Conservation (phyloP, 1,140 invertebrate genomes). For the Galendromus occidentalis region DNA sequence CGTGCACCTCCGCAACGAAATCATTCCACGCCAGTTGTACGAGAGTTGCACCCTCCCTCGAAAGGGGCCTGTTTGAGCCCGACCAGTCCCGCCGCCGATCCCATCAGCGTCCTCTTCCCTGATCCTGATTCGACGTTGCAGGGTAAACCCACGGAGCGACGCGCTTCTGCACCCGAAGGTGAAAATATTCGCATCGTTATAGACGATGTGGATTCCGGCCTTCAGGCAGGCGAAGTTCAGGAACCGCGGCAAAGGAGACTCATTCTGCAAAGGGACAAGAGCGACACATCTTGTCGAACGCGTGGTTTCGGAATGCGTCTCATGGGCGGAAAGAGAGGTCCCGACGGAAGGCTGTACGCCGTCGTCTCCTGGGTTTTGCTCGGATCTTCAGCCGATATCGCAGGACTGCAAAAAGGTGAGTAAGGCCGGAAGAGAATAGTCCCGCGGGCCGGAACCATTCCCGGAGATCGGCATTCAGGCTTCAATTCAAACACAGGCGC, state of each 20-base stretch:
- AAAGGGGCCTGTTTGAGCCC: no score
- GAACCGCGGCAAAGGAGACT: constrained; percentile 25
- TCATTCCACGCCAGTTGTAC: no score
- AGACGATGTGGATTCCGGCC: constrained; percentile 57
- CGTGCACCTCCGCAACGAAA: no score
- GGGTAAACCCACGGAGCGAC: constrained; percentile 14
- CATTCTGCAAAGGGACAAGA: constrained; percentile 18
- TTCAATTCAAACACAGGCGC: constrained; percentile 22
- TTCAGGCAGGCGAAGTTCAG: constrained; percentile 29
- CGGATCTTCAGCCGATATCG: constrained; percentile 68
- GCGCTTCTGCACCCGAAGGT: constrained; percentile 45
- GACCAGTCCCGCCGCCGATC: not conserved
- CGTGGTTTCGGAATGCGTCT: constrained; percentile 79
- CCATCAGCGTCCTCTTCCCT: not conserved
- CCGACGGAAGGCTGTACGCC: constrained; percentile 61
- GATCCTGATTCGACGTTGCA: not conserved
- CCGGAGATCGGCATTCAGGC: not conserved
- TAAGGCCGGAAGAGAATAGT: not conserved
- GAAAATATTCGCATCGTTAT: constrained; percentile 81
- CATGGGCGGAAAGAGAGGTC: constrained; percentile 62
- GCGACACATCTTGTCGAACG: constrained; percentile 26
- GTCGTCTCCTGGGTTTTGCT: constrained; percentile 75
- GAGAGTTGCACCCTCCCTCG: no score
- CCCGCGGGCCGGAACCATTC: not conserved
- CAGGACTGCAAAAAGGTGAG: constrained; percentile 54